Percentiles rank a stretch among this genome's conserved stretches.
Evolutionary conservation across 2,888 invertebrate species (phyloP).

Genomic region (Iselma pallidipennis): DNA sequence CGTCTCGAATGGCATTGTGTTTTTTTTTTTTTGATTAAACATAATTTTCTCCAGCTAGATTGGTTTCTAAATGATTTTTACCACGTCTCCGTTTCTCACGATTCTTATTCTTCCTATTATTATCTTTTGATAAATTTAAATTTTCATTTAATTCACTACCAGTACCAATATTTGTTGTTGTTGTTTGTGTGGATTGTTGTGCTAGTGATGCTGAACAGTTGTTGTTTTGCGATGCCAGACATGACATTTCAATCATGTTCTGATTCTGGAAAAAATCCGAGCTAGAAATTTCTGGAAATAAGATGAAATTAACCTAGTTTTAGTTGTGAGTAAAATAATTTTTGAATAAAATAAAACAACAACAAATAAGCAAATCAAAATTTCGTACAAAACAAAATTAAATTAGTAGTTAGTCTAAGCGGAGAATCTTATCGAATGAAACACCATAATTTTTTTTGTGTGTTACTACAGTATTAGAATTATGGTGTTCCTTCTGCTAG

Average conservation of each 20-base stretch:
- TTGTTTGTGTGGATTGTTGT: constrained; percentile 17
- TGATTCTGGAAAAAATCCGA: constrained; percentile 60
- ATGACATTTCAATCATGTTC: constrained; percentile 70
- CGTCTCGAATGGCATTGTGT: too few species aligned
- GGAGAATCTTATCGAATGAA: constrained; percentile 23
- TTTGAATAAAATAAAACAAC: constrained; percentile 35
- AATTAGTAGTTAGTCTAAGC: constrained; percentile 50
- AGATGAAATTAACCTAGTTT: constrained; percentile 57
- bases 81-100: constrained; percentile 30
- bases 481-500: background rate
- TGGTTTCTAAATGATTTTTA: constrained; percentile 25
- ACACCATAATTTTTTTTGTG: background rate
- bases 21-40: constrained; percentile 24
- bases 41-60: constrained; percentile 37
- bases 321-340: constrained; percentile 51
- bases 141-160: constrained; percentile 10
- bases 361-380: constrained; percentile 31
- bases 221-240: constrained; percentile 68
- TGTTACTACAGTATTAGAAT: background rate
- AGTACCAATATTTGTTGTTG: too few species aligned
- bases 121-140: constrained; percentile 29
- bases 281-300: constrained; percentile 58
- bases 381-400: background rate
- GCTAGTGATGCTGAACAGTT: constrained; percentile 51
- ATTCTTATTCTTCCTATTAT: constrained; percentile 27